These are phyloP conservation scores for Hemaris fuciformis DNA, from an alignment of 2,888 invertebrate genomes.

Conservation along the genomic window DNA sequence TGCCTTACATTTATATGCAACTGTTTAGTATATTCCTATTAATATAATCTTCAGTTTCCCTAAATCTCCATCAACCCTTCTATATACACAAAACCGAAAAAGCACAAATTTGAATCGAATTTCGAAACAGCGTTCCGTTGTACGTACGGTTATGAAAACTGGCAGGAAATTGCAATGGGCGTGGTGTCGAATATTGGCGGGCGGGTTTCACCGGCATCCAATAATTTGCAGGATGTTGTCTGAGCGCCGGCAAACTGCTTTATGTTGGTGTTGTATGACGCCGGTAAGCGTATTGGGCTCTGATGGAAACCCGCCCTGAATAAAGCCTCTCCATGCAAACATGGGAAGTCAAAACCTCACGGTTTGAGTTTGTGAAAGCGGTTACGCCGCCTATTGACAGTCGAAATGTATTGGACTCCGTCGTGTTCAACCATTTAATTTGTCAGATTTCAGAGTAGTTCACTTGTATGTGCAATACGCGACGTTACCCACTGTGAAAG, in stretches of 20 bases:
- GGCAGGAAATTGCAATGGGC: conserved; percentile 78
- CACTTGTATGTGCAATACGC: too few relatives aligned
- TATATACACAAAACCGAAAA: neutral
- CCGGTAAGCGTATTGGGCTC: conserved; percentile 11
- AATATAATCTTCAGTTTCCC: neutral
- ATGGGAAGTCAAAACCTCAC: neutral
- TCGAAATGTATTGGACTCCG: too few relatives aligned
- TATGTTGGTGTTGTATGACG: neutral
- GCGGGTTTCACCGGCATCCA: conserved; percentile 52
- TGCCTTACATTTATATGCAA: too few relatives aligned
- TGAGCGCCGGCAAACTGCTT: conserved; percentile 27
- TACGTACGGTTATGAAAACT: conserved; percentile 53
- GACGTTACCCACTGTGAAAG: too few relatives aligned
- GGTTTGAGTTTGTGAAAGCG: neutral
- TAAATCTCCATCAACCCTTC: neutral
- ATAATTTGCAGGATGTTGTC: conserved; percentile 67
- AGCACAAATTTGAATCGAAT: conserved; percentile 10
- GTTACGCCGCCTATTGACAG: neutral
- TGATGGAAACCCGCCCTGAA: conserved; percentile 9
- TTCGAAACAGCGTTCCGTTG: conserved; percentile 35
- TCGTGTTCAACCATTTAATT: too few relatives aligned
- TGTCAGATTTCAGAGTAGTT: too few relatives aligned
- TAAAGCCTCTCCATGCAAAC: too few relatives aligned
- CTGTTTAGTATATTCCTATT: too few relatives aligned
- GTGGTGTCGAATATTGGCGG: conserved; percentile 63